phyloP scores from a whole-genome alignment of 2,113 vertebrate genomes.

The Ginglymostoma cirratum region DNA sequence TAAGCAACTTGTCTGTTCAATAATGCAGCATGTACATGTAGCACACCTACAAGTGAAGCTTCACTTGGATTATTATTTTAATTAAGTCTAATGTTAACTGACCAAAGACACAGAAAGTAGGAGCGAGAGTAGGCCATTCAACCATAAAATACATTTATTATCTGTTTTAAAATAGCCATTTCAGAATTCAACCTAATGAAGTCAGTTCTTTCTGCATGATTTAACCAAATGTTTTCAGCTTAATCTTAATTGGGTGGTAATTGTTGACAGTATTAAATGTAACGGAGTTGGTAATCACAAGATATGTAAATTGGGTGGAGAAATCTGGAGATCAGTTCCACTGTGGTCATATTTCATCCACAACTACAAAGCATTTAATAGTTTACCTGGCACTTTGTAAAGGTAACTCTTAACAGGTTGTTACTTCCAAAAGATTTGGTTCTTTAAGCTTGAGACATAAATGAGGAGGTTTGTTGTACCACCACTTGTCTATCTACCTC shows the following conservation, averaged over 20 bases:
- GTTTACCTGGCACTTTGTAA: background rate
- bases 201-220: background rate
- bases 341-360: background rate
- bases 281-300: background rate
- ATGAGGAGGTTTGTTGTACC: background rate
- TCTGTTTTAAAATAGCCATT: background rate
- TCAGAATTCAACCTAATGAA: background rate
- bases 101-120: background rate
- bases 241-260: background rate
- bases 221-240: background rate
- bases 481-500: background rate
- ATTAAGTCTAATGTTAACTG: background rate
- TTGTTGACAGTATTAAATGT: background rate
- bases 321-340: background rate
- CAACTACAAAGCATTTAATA: background rate
- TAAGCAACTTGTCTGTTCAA: background rate
- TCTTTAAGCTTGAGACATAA: background rate
- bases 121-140: too few relatives aligned
- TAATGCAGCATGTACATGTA: background rate
- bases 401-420: background rate
- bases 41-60: background rate
- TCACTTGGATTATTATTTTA: background rate
- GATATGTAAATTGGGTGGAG: background rate
- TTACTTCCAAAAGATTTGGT: background rate
- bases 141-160: background rate